These are phyloP conservation scores for Podabrus alpinus DNA, from an alignment of 2,888 invertebrate species.

Conservation along the genomic window DNA sequence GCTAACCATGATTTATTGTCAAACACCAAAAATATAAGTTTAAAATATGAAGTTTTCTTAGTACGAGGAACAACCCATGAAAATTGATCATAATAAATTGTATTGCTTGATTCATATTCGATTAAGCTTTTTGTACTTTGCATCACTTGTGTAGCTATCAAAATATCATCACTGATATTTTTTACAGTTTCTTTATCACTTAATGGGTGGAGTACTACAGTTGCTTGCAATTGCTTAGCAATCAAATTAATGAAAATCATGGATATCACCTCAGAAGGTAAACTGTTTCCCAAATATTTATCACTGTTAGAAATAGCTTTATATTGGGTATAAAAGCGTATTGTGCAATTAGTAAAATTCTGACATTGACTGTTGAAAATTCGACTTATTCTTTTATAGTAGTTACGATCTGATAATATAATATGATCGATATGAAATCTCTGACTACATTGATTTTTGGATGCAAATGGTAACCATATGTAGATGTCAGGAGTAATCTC, in stretches of 20 bases:
- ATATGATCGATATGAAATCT: background rate
- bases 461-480: background rate
- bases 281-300: too few relatives aligned
- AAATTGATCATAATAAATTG: too few relatives aligned
- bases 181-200: too few relatives aligned
- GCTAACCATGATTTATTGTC: background rate
- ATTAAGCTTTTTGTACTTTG: too few relatives aligned
- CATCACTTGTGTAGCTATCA: background rate
- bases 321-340: background rate
- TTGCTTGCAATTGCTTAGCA: background rate
- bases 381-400: background rate
- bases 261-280: background rate
- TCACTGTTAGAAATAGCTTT: background rate
- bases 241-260: background rate
- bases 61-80: background rate
- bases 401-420: background rate
- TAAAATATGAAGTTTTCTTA: background rate
- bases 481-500: background rate
- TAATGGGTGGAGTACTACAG: background rate
- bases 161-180: background rate
- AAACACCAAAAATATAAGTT: background rate
- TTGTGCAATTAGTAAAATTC: background rate
- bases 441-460: background rate
- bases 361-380: background rate
- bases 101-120: too few relatives aligned